Conservation (phyloP, 2,113 vertebrate genomes). For the Chaetodon trifascialis region DNA sequence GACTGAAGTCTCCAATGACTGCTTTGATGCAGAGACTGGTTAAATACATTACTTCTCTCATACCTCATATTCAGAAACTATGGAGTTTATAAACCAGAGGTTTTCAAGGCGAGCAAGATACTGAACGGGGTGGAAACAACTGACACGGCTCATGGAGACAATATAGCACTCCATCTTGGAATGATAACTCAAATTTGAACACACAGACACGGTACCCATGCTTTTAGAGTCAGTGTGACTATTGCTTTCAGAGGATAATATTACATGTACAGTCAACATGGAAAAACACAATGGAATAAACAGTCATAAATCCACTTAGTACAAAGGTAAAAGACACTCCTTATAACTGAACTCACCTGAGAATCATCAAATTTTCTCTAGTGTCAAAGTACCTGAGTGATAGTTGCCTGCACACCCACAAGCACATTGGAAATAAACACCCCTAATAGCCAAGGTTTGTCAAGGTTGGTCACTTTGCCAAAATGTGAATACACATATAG, state of each 20-base stretch:
- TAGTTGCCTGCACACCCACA: background rate
- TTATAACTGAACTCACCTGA: background rate
- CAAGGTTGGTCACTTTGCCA: background rate
- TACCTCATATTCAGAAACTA: background rate
- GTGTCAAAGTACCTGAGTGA: background rate
- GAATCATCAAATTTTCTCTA: background rate
- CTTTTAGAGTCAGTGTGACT: background rate
- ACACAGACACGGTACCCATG: no score
- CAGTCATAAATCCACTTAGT: background rate
- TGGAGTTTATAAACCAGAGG: background rate
- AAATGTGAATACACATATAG: background rate
- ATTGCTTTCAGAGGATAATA: background rate
- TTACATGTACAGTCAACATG: background rate
- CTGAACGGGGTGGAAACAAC: background rate
- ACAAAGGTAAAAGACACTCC: no score
- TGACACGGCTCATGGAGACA: background rate
- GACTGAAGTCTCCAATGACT: constrained; percentile 1
- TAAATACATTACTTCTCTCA: background rate
- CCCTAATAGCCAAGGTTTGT: background rate
- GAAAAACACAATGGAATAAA: background rate
- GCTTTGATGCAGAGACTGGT: constrained; percentile 13
- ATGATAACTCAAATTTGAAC: background rate
- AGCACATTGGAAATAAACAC: background rate
- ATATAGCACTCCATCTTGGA: background rate
- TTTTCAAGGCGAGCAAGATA: background rate